phyloP scores from a whole-genome alignment of 2,113 vertebrate species.

The Procavia capensis region DNA sequence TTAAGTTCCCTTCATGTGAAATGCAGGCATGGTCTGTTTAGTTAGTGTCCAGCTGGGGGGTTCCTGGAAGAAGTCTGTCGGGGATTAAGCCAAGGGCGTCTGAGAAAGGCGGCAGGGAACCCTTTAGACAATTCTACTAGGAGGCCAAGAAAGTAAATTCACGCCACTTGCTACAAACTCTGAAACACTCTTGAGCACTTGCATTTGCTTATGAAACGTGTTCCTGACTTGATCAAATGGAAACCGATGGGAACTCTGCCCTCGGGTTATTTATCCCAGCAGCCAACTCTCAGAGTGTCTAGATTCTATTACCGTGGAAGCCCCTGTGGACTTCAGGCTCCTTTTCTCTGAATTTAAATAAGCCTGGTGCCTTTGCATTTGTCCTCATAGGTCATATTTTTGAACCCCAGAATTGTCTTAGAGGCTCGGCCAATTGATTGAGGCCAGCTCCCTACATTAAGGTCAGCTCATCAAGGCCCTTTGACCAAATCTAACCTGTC shows the following conservation, averaged over 20 bases:
- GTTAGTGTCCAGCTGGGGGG: background rate
- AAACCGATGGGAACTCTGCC: slow-evolving; percentile 13
- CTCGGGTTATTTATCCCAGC: slow-evolving; percentile 47
- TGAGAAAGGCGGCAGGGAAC: background rate
- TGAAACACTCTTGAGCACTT: slow-evolving; percentile 13
- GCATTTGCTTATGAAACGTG: slow-evolving; percentile 58
- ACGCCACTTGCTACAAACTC: background rate
- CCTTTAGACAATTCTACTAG: background rate
- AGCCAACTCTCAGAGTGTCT: background rate
- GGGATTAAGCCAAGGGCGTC: background rate
- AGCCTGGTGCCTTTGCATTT: slow-evolving; percentile 41
- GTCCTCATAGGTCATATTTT: slow-evolving; percentile 26
- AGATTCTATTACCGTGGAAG: slow-evolving; percentile 35
- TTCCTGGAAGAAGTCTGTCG: background rate
- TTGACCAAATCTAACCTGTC: background rate
- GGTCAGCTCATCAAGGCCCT: background rate
- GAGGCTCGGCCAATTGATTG: background rate
- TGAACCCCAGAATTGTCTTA: slow-evolving; percentile 36
- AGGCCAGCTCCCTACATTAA: background rate
- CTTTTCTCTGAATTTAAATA: slow-evolving; percentile 72
- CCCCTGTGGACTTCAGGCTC: background rate
- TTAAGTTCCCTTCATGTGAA: background rate
- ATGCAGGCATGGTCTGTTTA: background rate
- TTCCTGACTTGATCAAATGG: slow-evolving; percentile 57
- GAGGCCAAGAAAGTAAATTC: slow-evolving; percentile 17